Evolutionary conservation across 2,797 vertebrate genomes (phyloP).

Genomic region (Cercopithecus neglectus): DNA sequence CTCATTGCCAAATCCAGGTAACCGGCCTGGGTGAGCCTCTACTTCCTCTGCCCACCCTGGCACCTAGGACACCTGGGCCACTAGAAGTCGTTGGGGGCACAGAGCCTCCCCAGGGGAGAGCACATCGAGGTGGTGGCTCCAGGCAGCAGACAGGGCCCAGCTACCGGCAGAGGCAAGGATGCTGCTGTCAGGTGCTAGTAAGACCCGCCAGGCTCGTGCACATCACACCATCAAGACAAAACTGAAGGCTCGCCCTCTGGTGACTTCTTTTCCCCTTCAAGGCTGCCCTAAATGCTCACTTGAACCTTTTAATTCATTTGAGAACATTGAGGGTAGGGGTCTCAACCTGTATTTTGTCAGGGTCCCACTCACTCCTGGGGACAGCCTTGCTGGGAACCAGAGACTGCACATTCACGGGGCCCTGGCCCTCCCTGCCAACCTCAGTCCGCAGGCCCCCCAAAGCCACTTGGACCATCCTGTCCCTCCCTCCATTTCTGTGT

Average conservation of each 20-base stretch:
- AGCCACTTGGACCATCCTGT: constrained; percentile 45
- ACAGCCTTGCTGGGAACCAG: constrained; percentile 53
- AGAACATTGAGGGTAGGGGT: not conserved
- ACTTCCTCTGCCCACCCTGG: not conserved
- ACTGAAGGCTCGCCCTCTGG: not conserved
- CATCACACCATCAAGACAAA: not conserved
- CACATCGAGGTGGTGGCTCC: not conserved
- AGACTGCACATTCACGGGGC: not conserved
- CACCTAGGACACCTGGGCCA: not conserved
- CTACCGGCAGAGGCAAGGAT: not conserved
- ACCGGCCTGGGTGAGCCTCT: not conserved
- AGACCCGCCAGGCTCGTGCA: not conserved
- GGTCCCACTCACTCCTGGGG: constrained; percentile 5
- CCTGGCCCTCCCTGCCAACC: not conserved
- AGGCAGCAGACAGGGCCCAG: not conserved
- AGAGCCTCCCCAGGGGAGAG: not conserved
- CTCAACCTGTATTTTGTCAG: not conserved
- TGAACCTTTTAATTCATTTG: not conserved
- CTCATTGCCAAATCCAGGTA: constrained; percentile 99
- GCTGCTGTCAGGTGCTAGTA: not conserved
- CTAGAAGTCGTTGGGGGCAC: not conserved
- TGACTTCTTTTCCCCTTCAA: not conserved
- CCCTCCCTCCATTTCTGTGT: constrained; percentile 60
- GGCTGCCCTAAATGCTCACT: not conserved
- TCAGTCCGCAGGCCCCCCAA: not conserved